These are phyloP conservation scores for Drosophila mayri DNA, from an alignment of 1,140 invertebrate genomes.

Conservation along the genomic window DNA sequence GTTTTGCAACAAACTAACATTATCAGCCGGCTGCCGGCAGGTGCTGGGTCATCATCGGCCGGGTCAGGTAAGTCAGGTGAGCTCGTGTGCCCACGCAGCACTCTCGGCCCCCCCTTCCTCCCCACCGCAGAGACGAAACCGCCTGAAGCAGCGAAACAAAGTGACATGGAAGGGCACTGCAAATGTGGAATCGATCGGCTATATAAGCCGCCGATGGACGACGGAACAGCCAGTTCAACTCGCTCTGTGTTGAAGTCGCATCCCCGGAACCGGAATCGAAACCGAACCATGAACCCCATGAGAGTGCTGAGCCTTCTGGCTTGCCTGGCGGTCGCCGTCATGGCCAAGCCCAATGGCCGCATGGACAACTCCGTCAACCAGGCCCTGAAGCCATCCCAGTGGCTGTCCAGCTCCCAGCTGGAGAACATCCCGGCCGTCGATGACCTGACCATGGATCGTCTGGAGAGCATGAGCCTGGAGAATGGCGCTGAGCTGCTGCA, in stretches of 20 bases:
- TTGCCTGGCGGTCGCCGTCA: constrained; percentile 52
- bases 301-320: constrained; percentile 69
- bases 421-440: constrained; percentile 63
- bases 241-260: constrained; percentile 54
- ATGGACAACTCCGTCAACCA: constrained; percentile 58
- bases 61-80: constrained; percentile 21
- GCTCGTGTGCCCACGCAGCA: constrained; percentile 14
- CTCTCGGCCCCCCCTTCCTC: not conserved
- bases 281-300: constrained; percentile 66
- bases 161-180: constrained; percentile 9
- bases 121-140: constrained; percentile 1
- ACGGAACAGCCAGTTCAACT: constrained; percentile 54
- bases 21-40: constrained; percentile 15
- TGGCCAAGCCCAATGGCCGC: constrained; percentile 48
- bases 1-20: constrained; percentile 32
- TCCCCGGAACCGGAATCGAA: constrained; percentile 14
- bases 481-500: constrained; percentile 69
- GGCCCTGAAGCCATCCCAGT: constrained; percentile 68
- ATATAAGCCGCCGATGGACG: constrained; percentile 31
- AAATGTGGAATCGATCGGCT: constrained; percentile 4
- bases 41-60: constrained; percentile 31
- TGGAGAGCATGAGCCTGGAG: constrained; percentile 72
- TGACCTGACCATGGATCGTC: constrained; percentile 63
- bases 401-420: constrained; percentile 57
- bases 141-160: constrained; percentile 40